A percentile compares a stretch with the other conserved stretches of the same genome.
Evolutionary conservation across 23 tunicate genomes (phyloP).

Genomic region (Clavelina lepadiformis): DNA sequence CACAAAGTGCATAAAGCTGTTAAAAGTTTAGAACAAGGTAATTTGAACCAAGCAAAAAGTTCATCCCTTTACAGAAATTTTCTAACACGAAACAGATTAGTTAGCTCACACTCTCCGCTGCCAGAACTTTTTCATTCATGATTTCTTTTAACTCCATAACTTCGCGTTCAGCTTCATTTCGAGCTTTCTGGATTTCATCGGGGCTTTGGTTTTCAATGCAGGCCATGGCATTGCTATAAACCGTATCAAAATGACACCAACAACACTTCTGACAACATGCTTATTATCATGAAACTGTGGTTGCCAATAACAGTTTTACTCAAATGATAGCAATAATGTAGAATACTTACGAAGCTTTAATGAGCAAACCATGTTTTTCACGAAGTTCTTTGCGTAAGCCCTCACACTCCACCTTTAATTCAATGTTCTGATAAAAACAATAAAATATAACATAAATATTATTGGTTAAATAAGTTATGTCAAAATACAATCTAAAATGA

Average conservation of each 20-base stretch:
- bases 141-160: conserved; percentile 46
- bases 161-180: conserved; percentile 46
- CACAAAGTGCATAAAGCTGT: too few species aligned
- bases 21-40: too few species aligned
- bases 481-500: not conserved
- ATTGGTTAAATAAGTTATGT: not conserved
- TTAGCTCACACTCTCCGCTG: conserved; percentile 68
- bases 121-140: conserved; percentile 64
- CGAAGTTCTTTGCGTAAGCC: conserved; percentile 64
- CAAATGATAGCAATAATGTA: not conserved
- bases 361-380: conserved; percentile 71
- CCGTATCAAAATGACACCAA: not conserved
- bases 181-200: conserved; percentile 43
- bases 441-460: not conserved
- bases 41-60: too few species aligned
- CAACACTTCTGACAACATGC: too few species aligned
- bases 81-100: too few species aligned
- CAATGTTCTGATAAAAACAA: conserved; percentile 63
- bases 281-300: too few species aligned
- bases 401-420: conserved; percentile 85
- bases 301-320: not conserved
- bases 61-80: too few species aligned
- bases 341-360: conserved; percentile 94
- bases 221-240: conserved; percentile 69
- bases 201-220: conserved; percentile 60